Conservation (phyloP, 2,888 invertebrate species). For the Bombylius discolor region DNA sequence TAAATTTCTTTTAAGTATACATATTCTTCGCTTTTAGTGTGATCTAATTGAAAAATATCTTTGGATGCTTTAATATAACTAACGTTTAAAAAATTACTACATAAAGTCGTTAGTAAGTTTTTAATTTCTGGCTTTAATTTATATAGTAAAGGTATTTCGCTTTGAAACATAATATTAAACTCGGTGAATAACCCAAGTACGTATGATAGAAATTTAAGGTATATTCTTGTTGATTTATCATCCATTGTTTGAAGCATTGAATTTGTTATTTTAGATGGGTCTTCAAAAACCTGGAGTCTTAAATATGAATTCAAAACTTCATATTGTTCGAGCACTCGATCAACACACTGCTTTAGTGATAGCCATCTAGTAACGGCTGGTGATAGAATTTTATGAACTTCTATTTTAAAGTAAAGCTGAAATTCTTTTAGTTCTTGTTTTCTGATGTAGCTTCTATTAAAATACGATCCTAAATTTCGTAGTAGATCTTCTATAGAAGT, state of each 20-base stretch:
- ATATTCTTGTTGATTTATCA: background rate
- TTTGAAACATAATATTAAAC: constrained; percentile 1
- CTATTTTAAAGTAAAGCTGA: too few species aligned
- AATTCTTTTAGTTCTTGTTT: too few species aligned
- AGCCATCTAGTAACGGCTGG: background rate
- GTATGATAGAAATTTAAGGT: background rate
- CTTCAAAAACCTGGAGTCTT: background rate
- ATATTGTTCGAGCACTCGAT: background rate
- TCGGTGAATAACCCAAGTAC: background rate
- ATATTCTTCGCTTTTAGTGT: background rate
- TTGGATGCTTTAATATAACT: background rate
- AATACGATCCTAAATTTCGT: too few species aligned
- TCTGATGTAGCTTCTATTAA: too few species aligned
- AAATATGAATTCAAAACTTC: background rate
- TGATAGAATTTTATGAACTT: too few species aligned
- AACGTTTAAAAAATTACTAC: background rate
- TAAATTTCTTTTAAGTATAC: background rate
- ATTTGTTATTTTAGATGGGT: background rate
- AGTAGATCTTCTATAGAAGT: too few species aligned
- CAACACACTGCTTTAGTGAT: background rate
- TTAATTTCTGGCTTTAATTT: background rate
- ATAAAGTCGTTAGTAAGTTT: background rate
- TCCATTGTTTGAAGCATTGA: background rate
- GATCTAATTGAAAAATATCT: background rate
- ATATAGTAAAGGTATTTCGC: background rate